phyloP scores from a whole-genome alignment of 2,888 invertebrate species.

The Anoplius nigerrimus region DNA sequence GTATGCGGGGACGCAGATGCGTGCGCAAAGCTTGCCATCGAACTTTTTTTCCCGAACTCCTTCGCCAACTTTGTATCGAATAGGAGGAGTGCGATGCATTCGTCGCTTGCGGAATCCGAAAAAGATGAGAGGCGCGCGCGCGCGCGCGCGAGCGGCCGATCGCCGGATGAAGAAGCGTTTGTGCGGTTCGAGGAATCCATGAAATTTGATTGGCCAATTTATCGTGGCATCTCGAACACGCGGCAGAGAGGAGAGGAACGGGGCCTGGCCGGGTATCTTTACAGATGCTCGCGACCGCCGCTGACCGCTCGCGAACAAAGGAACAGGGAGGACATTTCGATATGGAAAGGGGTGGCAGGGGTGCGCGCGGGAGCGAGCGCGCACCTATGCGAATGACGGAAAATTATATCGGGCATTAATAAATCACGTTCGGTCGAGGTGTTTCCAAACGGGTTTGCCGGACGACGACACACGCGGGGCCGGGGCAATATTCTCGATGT shows the following conservation, averaged over 20 bases:
- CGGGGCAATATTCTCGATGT: slow-evolving; percentile 50
- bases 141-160: too few species aligned
- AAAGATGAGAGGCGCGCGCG: background rate
- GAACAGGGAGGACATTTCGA: slow-evolving; percentile 2
- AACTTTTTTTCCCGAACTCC: too few species aligned
- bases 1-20: too few species aligned
- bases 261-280: too few species aligned
- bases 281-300: too few species aligned
- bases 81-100: background rate
- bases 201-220: too few species aligned
- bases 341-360: too few species aligned
- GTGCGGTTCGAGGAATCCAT: too few species aligned
- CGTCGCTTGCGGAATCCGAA: background rate
- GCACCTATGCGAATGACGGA: background rate
- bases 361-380: too few species aligned
- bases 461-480: slow-evolving; percentile 26
- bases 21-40: too few species aligned
- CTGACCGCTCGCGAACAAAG: background rate
- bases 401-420: slow-evolving; percentile 41
- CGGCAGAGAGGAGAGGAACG: background rate
- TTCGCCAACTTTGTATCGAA: too few species aligned
- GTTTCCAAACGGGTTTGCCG: slow-evolving; percentile 35
- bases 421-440: slow-evolving; percentile 43
- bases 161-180: slow-evolving; percentile 1
- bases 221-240: too few species aligned